These are phyloP conservation scores for Sus cebifrons DNA, from an alignment of 2,797 vertebrate genomes.

Conservation along the genomic window DNA sequence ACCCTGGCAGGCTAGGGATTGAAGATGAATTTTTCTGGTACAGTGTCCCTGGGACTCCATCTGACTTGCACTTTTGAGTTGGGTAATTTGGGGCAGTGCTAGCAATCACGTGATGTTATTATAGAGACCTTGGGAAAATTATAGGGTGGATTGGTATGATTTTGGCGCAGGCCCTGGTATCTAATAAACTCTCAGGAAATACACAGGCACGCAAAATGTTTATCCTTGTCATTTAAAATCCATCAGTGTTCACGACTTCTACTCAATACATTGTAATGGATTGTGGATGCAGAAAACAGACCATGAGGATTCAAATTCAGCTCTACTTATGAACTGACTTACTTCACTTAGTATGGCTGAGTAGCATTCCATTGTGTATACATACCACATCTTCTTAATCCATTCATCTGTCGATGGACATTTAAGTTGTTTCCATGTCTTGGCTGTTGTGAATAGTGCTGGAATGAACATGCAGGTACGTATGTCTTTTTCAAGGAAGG, in stretches of 20 bases:
- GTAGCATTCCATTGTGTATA: no score
- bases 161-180: neutral
- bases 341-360: no score
- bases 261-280: neutral
- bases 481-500: no score
- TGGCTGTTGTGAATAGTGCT: no score
- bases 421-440: no score
- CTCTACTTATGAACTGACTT: neutral
- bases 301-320: neutral
- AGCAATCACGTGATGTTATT: rapidly evolving
- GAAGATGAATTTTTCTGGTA: neutral
- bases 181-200: neutral
- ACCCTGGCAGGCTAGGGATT: rapidly evolving
- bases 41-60: rapidly evolving
- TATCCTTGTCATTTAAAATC: neutral
- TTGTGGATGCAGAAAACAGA: neutral
- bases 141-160: neutral
- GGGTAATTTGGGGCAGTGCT: rapidly evolving
- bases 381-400: no score
- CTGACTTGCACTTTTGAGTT: neutral
- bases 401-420: no score
- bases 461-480: no score
- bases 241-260: neutral
- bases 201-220: neutral
- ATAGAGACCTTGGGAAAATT: neutral